Evolutionary conservation across 1,140 invertebrate species (phyloP).

Genomic region (Solenopsis invicta): DNA sequence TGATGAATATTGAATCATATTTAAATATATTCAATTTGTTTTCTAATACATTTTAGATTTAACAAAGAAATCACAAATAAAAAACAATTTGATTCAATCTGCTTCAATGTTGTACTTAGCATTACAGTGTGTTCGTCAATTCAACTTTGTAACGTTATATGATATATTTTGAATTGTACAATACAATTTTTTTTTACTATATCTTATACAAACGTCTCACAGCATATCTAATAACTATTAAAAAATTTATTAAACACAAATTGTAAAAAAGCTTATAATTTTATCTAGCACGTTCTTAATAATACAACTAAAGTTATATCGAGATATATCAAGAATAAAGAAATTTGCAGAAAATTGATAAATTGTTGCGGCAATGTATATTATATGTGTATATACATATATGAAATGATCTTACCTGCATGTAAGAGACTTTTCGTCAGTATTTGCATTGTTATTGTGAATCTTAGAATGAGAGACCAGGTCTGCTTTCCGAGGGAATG

Average conservation of each 20-base stretch:
- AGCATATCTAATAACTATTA: background rate
- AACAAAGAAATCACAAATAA: background rate
- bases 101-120: background rate
- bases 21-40: background rate
- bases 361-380: background rate
- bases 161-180: background rate
- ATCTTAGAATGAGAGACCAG: conserved; percentile 91
- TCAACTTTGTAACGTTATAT: background rate
- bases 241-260: background rate
- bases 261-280: background rate
- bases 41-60: background rate
- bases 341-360: background rate
- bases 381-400: background rate
- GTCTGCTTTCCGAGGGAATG: conserved; percentile 91
- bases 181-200: background rate
- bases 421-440: conserved; percentile 84
- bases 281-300: background rate
- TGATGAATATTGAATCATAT: background rate
- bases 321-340: background rate
- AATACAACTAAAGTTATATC: background rate
- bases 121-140: background rate
- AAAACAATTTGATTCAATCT: background rate
- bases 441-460: conserved; percentile 86
- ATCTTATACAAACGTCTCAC: background rate
- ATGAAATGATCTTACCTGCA: conserved; percentile 81